Evolutionary conservation across 2,888 invertebrate species (phyloP).

Genomic region (Galeopsomyia nigrocyanea): DNA sequence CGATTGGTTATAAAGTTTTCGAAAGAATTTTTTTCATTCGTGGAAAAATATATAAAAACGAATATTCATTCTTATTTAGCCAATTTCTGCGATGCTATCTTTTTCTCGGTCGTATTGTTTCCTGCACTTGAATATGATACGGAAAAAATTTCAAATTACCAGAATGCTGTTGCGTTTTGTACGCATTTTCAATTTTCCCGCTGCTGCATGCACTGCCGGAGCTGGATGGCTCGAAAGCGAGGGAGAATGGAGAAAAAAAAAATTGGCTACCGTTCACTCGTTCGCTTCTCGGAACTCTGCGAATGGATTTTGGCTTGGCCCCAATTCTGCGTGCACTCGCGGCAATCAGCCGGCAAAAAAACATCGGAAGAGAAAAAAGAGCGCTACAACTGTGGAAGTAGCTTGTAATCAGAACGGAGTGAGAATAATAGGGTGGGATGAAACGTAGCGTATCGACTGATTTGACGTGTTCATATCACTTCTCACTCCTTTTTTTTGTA

Average conservation of each 20-base stretch:
- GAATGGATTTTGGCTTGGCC: constrained; percentile 43
- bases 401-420: constrained; percentile 32
- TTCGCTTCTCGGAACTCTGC: constrained; percentile 18
- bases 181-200: constrained; percentile 30
- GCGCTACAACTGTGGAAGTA: constrained; percentile 5
- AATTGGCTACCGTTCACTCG: constrained; percentile 14
- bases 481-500: neutral
- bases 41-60: too few species aligned
- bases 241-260: constrained; percentile 17
- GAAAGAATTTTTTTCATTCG: too few species aligned
- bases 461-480: neutral
- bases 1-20: too few species aligned
- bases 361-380: constrained; percentile 13
- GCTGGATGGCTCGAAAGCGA: neutral
- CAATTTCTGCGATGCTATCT: too few species aligned
- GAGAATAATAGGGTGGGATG: constrained; percentile 30
- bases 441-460: constrained; percentile 1
- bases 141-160: too few species aligned
- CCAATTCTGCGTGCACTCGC: constrained; percentile 46
- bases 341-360: constrained; percentile 32
- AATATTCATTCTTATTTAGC: too few species aligned
- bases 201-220: constrained; percentile 3
- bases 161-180: constrained; percentile 8
- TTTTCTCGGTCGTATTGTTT: too few species aligned
- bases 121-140: too few species aligned